Evolutionary conservation across 2,113 vertebrate species (phyloP).

Genomic region (Erythrocercus mccallii): DNA sequence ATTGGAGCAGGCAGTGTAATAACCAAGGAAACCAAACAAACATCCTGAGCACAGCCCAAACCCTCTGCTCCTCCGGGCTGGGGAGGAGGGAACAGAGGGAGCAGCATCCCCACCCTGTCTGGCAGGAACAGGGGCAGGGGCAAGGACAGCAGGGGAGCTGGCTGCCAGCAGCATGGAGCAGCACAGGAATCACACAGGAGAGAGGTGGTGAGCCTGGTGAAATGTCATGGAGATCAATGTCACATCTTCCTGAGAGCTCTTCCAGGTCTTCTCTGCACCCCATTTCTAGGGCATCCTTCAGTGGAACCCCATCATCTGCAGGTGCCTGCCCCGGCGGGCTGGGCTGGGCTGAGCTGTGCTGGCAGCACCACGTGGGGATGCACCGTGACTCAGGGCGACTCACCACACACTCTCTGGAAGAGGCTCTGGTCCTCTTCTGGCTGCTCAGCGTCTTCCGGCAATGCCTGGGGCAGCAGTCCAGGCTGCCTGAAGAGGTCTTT

Average conservation of each 20-base stretch:
- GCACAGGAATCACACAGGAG: not conserved
- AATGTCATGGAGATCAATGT: not conserved
- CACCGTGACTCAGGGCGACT: not conserved
- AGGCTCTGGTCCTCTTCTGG: not conserved
- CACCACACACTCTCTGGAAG: not conserved
- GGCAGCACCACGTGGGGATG: not conserved
- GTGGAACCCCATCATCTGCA: not conserved
- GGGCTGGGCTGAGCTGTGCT: not conserved
- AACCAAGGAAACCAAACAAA: constrained; percentile 73
- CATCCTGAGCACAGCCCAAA: constrained; percentile 13
- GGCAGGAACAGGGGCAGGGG: not conserved
- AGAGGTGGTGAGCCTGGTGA: not conserved
- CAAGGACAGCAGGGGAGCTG: not conserved
- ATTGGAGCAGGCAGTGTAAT: constrained; percentile 28
- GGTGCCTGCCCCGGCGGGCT: not conserved
- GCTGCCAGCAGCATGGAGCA: not conserved
- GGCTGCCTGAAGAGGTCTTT: not conserved
- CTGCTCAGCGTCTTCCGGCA: not conserved
- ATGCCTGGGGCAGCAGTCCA: not conserved
- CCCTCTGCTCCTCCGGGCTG: not conserved
- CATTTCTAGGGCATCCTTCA: not conserved
- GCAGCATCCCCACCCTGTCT: constrained; percentile 32
- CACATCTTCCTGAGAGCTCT: not conserved
- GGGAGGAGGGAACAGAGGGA: not conserved
- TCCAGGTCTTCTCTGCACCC: not conserved